Base-by-base conservation (phyloP, 2,797 vertebrate genomes). In the Gadopsis bispinosus region DNA sequence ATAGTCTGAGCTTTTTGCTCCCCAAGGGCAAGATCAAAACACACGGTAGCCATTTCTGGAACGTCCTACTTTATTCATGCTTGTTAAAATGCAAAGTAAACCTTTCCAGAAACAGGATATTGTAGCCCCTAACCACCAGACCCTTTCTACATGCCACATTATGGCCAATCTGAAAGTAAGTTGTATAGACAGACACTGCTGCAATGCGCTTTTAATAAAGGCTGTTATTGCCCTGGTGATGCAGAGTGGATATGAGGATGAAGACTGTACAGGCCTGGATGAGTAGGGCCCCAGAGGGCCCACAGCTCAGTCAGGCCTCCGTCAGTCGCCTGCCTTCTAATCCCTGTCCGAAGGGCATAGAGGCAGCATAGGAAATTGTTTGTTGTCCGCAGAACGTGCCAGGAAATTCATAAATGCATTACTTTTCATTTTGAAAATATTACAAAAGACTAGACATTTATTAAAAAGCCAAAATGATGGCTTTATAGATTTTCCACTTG, bases 391-490 rank as follows among this genome's bases (percentile, higher is more conserved):
- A 82, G 89, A 95, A 95, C 89, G 92, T 95, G 95, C 95, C 94
- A 93, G 90, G 94, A 95, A 95, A 95, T 95, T 95, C 94, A 95
- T 95, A 95, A 95, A 96, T 96, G 88, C 93, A 94, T 95, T 93
- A 94, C 91, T 91, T 94, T 95, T 95, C 94, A 94, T 96, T 95
- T 94, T 92, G 88, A 95, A 91, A 94, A 94, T 94, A 95, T 95
- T 95, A 94, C 91, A 93, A 91, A 92, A 89, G 86, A 84, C 90
- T 82, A 87, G 90, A 91, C 89, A 66, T 95, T 95, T 96, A 96
- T 95, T 96, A 93, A 95, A 95, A 94, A 94, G 90, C 70, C 85
- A 83, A 92, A 95, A 94, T 93, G 89, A 95, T 88, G 91, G 93
- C 93, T 95, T 96, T 94, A 93, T 95, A 91, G 91, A 94, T 94